Percentiles rank a stretch among this genome's conserved stretches.
phyloP scores from a whole-genome alignment of 2,797 vertebrate genomes.

The Anniella stebbinsi region DNA sequence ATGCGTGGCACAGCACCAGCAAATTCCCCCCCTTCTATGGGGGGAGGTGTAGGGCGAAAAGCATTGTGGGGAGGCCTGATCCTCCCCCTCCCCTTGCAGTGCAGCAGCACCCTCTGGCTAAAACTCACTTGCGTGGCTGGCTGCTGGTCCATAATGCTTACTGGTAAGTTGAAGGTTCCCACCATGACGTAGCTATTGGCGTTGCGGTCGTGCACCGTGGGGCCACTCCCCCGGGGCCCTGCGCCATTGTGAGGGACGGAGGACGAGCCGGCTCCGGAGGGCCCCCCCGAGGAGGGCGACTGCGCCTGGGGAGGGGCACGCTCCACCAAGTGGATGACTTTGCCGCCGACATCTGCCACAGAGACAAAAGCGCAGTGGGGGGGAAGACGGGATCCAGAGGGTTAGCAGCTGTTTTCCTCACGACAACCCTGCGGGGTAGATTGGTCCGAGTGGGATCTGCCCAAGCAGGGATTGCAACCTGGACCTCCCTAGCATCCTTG shows the following conservation, averaged over 20 bases:
- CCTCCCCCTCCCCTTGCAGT: conserved; percentile 9
- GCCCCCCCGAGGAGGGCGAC: conserved; percentile 81
- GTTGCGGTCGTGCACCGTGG: conserved; percentile 89
- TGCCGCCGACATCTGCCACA: conserved; percentile 89
- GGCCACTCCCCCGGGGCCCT: conserved; percentile 74
- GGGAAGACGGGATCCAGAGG: too few relatives aligned
- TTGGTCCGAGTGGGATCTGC: not conserved
- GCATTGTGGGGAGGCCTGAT: not conserved
- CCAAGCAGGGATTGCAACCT: too few relatives aligned
- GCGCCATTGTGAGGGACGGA: conserved; percentile 78
- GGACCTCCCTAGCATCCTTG: not conserved
- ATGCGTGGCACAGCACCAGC: not conserved
- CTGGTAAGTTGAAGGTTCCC: conserved; percentile 93
- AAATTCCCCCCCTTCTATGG: not conserved
- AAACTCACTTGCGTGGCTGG: conserved; percentile 83
- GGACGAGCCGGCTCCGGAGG: conserved; percentile 78
- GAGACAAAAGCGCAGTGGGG: not conserved
- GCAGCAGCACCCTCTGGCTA: not conserved
- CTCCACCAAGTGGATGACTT: conserved; percentile 95
- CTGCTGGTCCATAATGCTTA: conserved; percentile 85
- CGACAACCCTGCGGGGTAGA: not conserved
- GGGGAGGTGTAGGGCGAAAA: not conserved
- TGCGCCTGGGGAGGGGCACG: conserved; percentile 91
- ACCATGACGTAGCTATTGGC: conserved; percentile 97
- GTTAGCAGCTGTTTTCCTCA: not conserved